These are phyloP conservation scores for Drosophila ananassae DNA, from an alignment of 1,140 invertebrate genomes.

Conservation along the genomic window DNA sequence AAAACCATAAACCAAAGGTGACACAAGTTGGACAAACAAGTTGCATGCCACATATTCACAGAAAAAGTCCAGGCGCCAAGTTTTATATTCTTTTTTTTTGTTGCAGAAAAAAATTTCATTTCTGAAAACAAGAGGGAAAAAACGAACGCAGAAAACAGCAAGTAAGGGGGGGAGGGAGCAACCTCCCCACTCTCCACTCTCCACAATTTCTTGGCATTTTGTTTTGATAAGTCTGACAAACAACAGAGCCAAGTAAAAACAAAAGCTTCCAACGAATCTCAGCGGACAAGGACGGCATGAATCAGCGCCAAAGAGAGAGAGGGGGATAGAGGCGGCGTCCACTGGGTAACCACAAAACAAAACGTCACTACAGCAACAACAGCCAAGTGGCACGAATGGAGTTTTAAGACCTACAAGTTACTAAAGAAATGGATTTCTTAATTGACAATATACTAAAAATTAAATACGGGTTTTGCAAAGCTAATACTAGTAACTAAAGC, in stretches of 20 bases:
- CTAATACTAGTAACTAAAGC: neutral
- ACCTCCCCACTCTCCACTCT: conserved; percentile 3
- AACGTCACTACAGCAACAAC: conserved; percentile 64
- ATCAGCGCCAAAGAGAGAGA: neutral
- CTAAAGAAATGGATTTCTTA: conserved; percentile 22
- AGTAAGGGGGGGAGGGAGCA: conserved; percentile 30
- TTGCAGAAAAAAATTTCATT: conserved; percentile 51
- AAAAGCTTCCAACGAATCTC: conserved; percentile 72
- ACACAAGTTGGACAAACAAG: conserved; percentile 59
- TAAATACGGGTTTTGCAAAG: neutral
- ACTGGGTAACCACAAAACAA: conserved; percentile 68
- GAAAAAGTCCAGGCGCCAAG: conserved; percentile 50
- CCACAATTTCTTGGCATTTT: conserved; percentile 56
- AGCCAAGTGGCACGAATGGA: conserved; percentile 10
- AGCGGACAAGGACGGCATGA: conserved; percentile 16
- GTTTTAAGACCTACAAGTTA: conserved; percentile 11
- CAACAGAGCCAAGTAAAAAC: conserved; percentile 68
- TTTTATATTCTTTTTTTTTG: conserved; percentile 47
- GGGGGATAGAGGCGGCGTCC: conserved; percentile 21
- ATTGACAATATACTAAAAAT: neutral
- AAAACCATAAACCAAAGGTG: conserved; percentile 10
- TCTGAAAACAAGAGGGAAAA: conserved; percentile 59
- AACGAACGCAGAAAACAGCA: conserved; percentile 49
- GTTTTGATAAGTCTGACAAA: conserved; percentile 78
- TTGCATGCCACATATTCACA: conserved; percentile 24